These are phyloP conservation scores for Paramacrobiotus metropolitanus DNA, from an alignment of 1,140 invertebrate genomes.

Conservation along the genomic window DNA sequence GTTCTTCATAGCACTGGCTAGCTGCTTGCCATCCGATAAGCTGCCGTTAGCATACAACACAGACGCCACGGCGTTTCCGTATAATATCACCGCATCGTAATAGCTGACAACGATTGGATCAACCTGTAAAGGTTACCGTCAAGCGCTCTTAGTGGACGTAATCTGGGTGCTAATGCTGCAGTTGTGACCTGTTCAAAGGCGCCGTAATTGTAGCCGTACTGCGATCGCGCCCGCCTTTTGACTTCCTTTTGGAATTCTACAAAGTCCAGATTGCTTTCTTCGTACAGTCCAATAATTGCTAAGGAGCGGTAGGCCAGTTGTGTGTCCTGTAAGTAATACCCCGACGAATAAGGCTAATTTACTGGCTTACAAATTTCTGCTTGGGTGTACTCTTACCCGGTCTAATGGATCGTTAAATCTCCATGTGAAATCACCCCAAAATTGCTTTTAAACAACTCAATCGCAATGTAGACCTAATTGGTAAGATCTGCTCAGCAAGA, in stretches of 20 bases:
- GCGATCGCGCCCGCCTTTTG: background rate
- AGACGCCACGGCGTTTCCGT: background rate
- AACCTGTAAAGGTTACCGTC: background rate
- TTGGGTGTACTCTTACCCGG: background rate
- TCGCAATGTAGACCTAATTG: background rate
- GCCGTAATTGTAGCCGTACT: background rate
- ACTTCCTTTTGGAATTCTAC: background rate
- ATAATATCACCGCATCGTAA: background rate
- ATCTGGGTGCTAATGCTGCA: background rate
- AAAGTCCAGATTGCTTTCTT: background rate
- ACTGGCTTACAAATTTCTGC: too few species aligned
- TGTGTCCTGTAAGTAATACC: background rate
- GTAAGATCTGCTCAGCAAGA: background rate
- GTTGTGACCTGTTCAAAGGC: background rate
- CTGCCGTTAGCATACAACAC: background rate
- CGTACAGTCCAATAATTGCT: background rate
- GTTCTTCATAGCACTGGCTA: background rate
- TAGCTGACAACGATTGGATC: background rate
- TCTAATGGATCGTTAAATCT: background rate
- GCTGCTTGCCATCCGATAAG: background rate
- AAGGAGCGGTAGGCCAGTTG: background rate
- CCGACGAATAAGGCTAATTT: too few species aligned
- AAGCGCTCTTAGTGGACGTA: background rate
- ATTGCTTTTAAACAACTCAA: background rate
- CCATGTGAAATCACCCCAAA: background rate